A percentile compares a stretch with the other conserved stretches of the same genome.
Evolutionary conservation across 30 jellyfish, hydroid and myxozoan species (phyloP).

Genomic region (Chrysaora quinquecirrha): DNA sequence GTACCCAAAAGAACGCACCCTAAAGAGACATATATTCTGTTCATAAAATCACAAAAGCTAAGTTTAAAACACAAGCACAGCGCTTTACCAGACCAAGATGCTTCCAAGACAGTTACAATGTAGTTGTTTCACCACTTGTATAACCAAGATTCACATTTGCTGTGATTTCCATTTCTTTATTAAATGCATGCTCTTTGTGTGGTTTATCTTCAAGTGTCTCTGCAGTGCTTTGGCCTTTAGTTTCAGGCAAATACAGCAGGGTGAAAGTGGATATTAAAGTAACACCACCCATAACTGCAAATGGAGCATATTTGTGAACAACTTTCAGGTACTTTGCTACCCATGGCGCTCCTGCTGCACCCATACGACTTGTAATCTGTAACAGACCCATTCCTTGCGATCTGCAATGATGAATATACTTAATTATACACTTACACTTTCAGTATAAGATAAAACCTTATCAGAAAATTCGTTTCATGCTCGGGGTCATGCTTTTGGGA

Average conservation of each 20-base stretch:
- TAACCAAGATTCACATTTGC: constrained; percentile 10
- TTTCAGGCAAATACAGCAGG: constrained; percentile 65
- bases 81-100: too few relatives aligned
- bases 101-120: too few relatives aligned
- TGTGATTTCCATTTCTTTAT: neutral
- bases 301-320: constrained; percentile 40
- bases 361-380: constrained; percentile 73
- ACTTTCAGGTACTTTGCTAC: constrained; percentile 55
- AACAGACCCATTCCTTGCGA: constrained; percentile 81
- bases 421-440: too few relatives aligned
- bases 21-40: too few relatives aligned
- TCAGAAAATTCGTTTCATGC: too few relatives aligned
- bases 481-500: too few relatives aligned
- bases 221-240: constrained; percentile 57
- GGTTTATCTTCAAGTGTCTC: constrained; percentile 51
- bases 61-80: too few relatives aligned
- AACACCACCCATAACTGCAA: constrained; percentile 67
- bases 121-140: neutral
- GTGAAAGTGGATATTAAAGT: constrained; percentile 25
- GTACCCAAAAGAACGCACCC: too few relatives aligned
- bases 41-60: too few relatives aligned
- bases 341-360: constrained; percentile 88
- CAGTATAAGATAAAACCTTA: too few relatives aligned
- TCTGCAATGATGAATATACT: neutral
- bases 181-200: neutral